Evolutionary conservation across 2,113 vertebrate species (phyloP).

Genomic region (Nasalis larvatus): DNA sequence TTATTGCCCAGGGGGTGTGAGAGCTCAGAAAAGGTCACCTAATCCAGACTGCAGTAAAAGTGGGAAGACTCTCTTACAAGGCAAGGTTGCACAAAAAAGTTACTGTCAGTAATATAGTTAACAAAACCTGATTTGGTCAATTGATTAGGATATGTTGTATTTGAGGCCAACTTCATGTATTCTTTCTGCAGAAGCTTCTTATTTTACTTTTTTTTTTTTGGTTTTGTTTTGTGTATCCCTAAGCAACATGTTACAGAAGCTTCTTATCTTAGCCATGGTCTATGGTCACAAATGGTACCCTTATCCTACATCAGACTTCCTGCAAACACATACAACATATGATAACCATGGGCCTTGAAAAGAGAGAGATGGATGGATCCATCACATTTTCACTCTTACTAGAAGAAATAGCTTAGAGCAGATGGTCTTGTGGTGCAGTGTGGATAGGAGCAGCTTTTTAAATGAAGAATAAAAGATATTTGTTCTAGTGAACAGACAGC

Average conservation of each 20-base stretch:
- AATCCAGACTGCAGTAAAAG: background rate
- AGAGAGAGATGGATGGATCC: background rate
- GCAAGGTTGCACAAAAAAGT: background rate
- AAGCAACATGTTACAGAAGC: background rate
- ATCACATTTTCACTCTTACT: background rate
- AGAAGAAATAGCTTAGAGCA: background rate
- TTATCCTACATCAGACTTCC: background rate
- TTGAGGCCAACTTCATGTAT: background rate
- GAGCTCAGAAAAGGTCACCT: background rate
- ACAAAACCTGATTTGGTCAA: background rate
- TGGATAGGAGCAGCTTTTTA: background rate
- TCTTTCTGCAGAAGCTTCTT: background rate
- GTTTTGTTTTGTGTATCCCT: too few species aligned
- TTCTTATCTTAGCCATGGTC: background rate
- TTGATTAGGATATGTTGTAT: background rate
- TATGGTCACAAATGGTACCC: background rate
- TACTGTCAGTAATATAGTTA: background rate
- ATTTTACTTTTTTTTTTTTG: too few species aligned
- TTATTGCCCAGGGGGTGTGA: background rate
- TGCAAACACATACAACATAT: background rate
- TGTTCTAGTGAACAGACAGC: background rate
- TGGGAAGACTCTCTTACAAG: background rate
- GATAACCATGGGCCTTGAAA: background rate
- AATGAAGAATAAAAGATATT: background rate
- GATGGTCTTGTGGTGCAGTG: background rate